Evolutionary conservation across 2,797 vertebrate species (phyloP), one percentile per base, ranked within the genome.

Genomic region (Silurus lanzhouensis): DNA sequence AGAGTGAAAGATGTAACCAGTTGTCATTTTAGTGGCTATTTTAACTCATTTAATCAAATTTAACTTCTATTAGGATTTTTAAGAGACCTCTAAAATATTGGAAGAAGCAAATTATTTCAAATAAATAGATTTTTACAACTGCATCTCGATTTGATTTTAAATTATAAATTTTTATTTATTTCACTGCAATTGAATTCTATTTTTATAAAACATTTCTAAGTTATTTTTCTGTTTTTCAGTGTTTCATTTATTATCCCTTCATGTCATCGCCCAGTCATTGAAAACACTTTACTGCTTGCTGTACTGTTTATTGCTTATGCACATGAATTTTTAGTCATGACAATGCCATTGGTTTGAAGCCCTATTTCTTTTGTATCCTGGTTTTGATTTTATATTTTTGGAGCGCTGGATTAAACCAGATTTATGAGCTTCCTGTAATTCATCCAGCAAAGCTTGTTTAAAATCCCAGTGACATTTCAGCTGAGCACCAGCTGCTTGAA

Each of bases 391-490:
- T 13, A 9, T 60, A 38, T 77, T 38, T 77, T 31, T 38, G 17
- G 10, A 77, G 4, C 12, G 8, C 27, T 6, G 27, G 55, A 60
- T 77, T 77, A 60, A 60, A 77, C 19, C 20, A 77, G 75, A 55
- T 77, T 60, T 57, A 52, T 13, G 68, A 67, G 55, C 81, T 71
- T 7, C 60, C 52, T 60, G 66, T 15, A 68, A 44, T 52, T 77
- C 15, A 77, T 70, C 25, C 22, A 22, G 44, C 64, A 31, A 55
- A 57, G 75, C 31, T 57, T 81, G 27, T 81, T 57, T 66, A 31
- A 74, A 77, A 77, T 82, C 72, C 61, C 38, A 52, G 72, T 58
- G 72, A 77, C 63, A 60, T 70, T 86, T 77, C n/a, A 74, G 15
- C 77, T 68, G 27, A 20, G 71, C 13, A 22, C 68, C 81, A 63